These are phyloP conservation scores for Geotrupes spiniger DNA, from an alignment of 2,888 invertebrate genomes.

Conservation along the genomic window DNA sequence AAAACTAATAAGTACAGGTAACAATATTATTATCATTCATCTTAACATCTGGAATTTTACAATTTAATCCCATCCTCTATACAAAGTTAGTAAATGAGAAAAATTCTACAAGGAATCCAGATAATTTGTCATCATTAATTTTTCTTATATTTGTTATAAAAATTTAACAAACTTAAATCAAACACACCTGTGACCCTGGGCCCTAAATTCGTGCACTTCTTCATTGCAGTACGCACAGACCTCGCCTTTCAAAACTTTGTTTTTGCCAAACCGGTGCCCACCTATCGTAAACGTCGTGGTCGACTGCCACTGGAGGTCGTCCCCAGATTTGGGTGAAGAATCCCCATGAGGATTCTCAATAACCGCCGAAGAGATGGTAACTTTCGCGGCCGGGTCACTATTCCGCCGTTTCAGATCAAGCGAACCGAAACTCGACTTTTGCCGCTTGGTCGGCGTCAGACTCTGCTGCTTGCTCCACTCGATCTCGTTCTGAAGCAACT, in stretches of 20 bases:
- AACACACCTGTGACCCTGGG: constrained; percentile 59
- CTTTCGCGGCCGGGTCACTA: constrained; percentile 68
- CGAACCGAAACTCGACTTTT: constrained; percentile 45
- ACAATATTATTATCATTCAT: no score
- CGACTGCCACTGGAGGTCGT: constrained; percentile 62
- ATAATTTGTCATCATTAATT: no score
- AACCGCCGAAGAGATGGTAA: constrained; percentile 24
- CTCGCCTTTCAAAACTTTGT: constrained; percentile 77
- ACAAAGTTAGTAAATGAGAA: no score
- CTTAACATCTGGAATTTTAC: no score
- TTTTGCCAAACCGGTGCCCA: constrained; percentile 74
- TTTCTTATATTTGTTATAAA: no score
- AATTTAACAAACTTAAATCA: no score
- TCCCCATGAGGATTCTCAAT: constrained; percentile 49
- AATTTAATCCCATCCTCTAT: no score
- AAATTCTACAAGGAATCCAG: no score
- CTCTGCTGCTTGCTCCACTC: constrained; percentile 33
- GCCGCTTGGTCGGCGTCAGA: constrained; percentile 45
- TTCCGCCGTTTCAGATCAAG: constrained; percentile 65
- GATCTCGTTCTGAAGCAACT: constrained; percentile 24
- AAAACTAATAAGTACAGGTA: no score
- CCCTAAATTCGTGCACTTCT: constrained; percentile 77
- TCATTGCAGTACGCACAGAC: constrained; percentile 78
- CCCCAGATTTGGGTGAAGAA: constrained; percentile 45
- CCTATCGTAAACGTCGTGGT: constrained; percentile 66